Evolutionary conservation across 2,113 vertebrate genomes (phyloP).

Genomic region (Nerophis ophidion): DNA sequence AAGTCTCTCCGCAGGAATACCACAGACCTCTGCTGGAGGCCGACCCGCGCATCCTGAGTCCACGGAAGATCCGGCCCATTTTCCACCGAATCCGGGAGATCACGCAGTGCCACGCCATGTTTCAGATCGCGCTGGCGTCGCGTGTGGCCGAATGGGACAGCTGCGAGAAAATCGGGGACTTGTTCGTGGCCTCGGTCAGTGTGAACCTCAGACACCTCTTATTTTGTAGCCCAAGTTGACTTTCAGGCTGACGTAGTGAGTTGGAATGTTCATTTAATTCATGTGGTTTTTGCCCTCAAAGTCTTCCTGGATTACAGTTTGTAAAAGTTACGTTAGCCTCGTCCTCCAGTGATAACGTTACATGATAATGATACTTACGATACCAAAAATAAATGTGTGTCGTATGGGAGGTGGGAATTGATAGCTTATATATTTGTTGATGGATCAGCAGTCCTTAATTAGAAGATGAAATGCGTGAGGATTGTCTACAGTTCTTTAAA

Average conservation of each 20-base stretch:
- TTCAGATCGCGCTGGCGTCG: slow-evolving; percentile 89
- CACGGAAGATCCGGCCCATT: slow-evolving; percentile 83
- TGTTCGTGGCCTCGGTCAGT: slow-evolving; percentile 91
- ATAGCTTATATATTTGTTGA: too few species aligned
- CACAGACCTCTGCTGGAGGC: slow-evolving; percentile 84
- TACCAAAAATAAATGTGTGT: too few species aligned
- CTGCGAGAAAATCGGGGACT: slow-evolving; percentile 87
- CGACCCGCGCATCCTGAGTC: slow-evolving; percentile 84
- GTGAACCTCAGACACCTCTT: neutral
- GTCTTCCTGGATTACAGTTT: too few species aligned
- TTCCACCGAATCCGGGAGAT: slow-evolving; percentile 86
- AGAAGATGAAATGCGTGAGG: too few species aligned
- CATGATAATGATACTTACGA: too few species aligned
- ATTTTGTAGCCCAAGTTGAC: neutral
- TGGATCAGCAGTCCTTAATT: too few species aligned
- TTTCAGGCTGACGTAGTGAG: neutral
- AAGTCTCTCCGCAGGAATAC: slow-evolving; percentile 79
- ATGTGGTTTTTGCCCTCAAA: too few species aligned
- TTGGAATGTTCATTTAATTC: too few species aligned
- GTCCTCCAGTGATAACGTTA: too few species aligned
- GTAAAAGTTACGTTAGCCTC: too few species aligned
- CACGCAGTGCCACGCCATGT: slow-evolving; percentile 94
- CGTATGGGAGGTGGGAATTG: too few species aligned
- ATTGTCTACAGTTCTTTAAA: too few species aligned
- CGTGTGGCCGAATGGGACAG: slow-evolving; percentile 89